Evolutionary conservation across 2,113 vertebrate species (phyloP), one percentile per base, ranked within the genome.

Genomic region (Phyllostomus discolor): DNA sequence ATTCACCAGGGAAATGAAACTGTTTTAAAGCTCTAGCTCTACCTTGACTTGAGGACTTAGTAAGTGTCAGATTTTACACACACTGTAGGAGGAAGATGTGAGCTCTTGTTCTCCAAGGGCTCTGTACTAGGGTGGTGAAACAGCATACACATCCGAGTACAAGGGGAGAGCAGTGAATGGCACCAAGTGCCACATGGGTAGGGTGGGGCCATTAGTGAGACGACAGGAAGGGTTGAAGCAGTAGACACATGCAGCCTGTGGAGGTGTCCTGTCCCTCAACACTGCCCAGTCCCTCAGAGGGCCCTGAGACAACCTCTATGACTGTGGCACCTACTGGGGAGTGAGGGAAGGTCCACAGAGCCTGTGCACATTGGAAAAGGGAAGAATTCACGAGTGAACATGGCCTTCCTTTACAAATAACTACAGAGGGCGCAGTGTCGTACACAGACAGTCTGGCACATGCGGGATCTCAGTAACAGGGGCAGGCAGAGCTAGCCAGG

Each of bases 151-250:
- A 35, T 0, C 22, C 1, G 19, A 57, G 48, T 0, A 31, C 20
- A 6, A 41, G n/a, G 20, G 28, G 22, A 52, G 15, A 33, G 46
- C 3, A 7, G 24, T 5, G 14, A 73, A 26, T 0, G 20, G 35
- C 20, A 33, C 20, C 8, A 4, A 14, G 16, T 4, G 43, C 4
- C 12, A 1, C 0, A 9, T 35, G 33, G 2, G 22, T 0, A 4
- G 20, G 16, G 31, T 24, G 43, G 12, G 31, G 35, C 19, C 10
- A 0, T 24, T 31, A 15, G 17, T 17, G 17, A 88, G 19, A 48
- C 54, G 76, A 66, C 24, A 82, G 33, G 66, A 24, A 11, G 5
- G 59, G 31, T 38, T 3, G 22, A n/a, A 17, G 31, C 4, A 22
- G 22, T 0, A 33, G 41, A 78, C 28, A 54, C 31, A 17, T 24